Evolutionary conservation across 2,888 invertebrate genomes (phyloP).

Genomic region (Epinotia bilunana): DNA sequence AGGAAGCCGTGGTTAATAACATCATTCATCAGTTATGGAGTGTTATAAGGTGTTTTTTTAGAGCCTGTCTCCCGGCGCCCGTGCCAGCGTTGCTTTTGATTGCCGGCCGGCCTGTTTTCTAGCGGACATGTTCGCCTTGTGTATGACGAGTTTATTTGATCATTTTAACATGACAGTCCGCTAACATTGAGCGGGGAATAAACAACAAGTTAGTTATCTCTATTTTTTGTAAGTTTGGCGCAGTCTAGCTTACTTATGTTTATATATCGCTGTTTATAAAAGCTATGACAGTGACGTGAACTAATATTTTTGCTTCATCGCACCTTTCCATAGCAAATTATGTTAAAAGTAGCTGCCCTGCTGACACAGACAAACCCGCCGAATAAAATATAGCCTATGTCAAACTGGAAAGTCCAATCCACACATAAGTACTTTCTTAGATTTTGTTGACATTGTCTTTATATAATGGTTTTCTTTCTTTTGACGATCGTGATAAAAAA

Average conservation of each 20-base stretch:
- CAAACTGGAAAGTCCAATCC: no score
- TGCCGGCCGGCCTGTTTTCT: slow-evolving; percentile 48
- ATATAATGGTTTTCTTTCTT: no score
- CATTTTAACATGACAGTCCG: slow-evolving; percentile 35
- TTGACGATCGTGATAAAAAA: no score
- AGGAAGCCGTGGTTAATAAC: slow-evolving; percentile 64
- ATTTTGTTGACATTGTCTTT: no score
- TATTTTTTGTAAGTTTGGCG: background rate
- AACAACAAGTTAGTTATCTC: slow-evolving; percentile 11
- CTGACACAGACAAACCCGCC: no score
- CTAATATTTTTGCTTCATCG: no score
- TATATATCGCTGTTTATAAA: background rate
- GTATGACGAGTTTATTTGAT: slow-evolving; percentile 45
- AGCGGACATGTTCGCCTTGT: slow-evolving; percentile 64
- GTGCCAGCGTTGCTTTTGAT: slow-evolving; percentile 52
- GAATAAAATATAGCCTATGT: no score
- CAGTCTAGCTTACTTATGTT: background rate
- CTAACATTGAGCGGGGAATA: slow-evolving; percentile 10
- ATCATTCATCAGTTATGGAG: slow-evolving; percentile 65
- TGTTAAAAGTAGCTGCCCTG: no score
- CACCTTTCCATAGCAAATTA: no score
- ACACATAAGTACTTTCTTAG: no score
- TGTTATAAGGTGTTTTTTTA: slow-evolving; percentile 63
- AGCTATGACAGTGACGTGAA: no score
- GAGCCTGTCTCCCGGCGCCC: slow-evolving; percentile 47